Evolutionary conservation across 1,140 invertebrate genomes (phyloP), one percentile per base, ranked within the genome.

Genomic region (Metaphire vulgaris): DNA sequence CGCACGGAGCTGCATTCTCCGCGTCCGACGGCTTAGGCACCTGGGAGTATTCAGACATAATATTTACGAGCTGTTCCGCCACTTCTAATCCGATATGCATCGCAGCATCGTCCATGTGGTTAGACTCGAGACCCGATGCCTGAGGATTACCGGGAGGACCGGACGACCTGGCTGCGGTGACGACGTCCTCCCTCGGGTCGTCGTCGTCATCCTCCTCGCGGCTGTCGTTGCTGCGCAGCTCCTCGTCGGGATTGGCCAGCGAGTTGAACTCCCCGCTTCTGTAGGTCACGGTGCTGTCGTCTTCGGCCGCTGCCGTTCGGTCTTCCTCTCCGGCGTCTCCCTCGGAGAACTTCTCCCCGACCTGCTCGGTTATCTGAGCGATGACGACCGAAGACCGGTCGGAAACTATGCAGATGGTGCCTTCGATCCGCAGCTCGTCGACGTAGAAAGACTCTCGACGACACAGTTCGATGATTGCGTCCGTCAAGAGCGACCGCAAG

Each of bases 401-500:
- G n/a, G 76, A 77, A 12, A 77, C 76, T 28, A 77, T 33, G 67
- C 76, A 77, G 21, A 77, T 66, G 16, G 76, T 77, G 30, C 76
- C 76, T 33, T 77, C 76, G 32, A 77, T 74, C 30, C 76, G 76
- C 28, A 77, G 34, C 70, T 77, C 76, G n/a, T 72, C 65, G 33
- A 77, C 34, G 72, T 77, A 77, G 72, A 77, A 77, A 1, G 76
- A 31, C 33, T 77, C 76, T 56, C 72, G 30, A 21, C 76, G 71
- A 69, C 76, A 77, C 21, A 77, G 32, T 67, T 77, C 76, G n/a
- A 77, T 69, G 28, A 77, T 77, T 28, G 76, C 76, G 30, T 77
- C 72, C 30, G 76, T 73, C 16, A 77, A 65, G 6, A 56, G 41
- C 6, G 41, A 56, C 41, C 41, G 6, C 41, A 56, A 21, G 21